Evolutionary conservation across 2,888 invertebrate species (phyloP).

Genomic region (Folsomia manolachei): DNA sequence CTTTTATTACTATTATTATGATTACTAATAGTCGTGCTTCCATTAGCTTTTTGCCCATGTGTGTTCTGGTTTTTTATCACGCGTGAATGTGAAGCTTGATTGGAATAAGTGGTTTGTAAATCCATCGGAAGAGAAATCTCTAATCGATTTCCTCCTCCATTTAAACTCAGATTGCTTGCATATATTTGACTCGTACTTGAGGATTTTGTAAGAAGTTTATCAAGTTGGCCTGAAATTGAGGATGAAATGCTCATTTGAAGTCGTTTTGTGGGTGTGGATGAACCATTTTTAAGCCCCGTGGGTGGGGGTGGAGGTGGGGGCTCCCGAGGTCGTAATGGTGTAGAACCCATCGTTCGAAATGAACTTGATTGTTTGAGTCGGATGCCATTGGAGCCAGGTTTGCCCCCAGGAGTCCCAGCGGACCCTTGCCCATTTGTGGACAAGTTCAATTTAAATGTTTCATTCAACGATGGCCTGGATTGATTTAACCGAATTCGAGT

Average conservation of each 20-base stretch:
- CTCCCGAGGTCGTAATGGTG: slow-evolving; percentile 43
- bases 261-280: not conserved
- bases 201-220: slow-evolving; percentile 23
- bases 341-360: slow-evolving; percentile 54
- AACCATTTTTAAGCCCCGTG: not conserved
- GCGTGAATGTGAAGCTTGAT: slow-evolving; percentile 6
- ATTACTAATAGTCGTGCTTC: not conserved
- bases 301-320: slow-evolving; percentile 51
- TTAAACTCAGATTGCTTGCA: slow-evolving; percentile 25
- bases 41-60: slow-evolving; percentile 8
- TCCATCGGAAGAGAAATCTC: slow-evolving; percentile 42
- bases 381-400: slow-evolving; percentile 5
- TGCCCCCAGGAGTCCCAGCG: not conserved
- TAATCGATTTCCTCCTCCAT: slow-evolving; percentile 30
- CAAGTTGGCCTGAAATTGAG: slow-evolving; percentile 26
- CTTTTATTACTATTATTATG: not conserved
- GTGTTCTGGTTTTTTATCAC: slow-evolving; percentile 13
- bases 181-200: slow-evolving; percentile 6
- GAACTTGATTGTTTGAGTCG: slow-evolving; percentile 48
- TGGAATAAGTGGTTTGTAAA: slow-evolving; percentile 36
- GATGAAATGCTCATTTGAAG: slow-evolving; percentile 1
- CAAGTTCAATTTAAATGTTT: slow-evolving; percentile 47
- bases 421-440: slow-evolving; percentile 17
- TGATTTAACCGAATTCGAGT: slow-evolving; percentile 70
- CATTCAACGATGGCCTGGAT: slow-evolving; percentile 48